Percentiles rank a stretch among this genome's conserved stretches.
phyloP scores from a whole-genome alignment of 1,140 invertebrate species.

The Vanessa tameamea region DNA sequence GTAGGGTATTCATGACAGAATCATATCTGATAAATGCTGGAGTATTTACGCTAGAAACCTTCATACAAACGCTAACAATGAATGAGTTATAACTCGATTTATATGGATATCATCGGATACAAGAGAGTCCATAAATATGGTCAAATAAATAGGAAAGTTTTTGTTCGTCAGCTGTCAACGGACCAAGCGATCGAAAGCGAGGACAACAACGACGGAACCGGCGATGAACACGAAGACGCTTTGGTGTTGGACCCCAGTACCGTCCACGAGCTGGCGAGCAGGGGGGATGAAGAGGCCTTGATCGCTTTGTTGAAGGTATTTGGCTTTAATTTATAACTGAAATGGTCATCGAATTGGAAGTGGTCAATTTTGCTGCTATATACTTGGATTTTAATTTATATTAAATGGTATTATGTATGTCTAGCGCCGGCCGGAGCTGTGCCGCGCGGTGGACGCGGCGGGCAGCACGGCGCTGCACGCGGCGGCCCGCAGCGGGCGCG shows the following conservation, averaged over 20 bases:
- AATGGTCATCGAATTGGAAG: too few relatives aligned
- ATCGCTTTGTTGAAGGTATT: conserved; percentile 64
- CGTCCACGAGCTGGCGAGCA: conserved; percentile 60
- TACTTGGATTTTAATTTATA: too few relatives aligned
- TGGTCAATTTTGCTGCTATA: too few relatives aligned
- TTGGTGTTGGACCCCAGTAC: conserved; percentile 52
- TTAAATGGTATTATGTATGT: neutral
- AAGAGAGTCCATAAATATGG: too few relatives aligned
- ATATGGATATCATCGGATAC: too few relatives aligned
- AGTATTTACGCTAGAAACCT: too few relatives aligned
- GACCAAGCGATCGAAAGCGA: conserved; percentile 53
- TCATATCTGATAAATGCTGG: too few relatives aligned
- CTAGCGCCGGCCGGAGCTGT: conserved; percentile 57
- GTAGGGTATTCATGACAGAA: too few relatives aligned
- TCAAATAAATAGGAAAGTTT: neutral
- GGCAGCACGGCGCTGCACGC: conserved; percentile 92
- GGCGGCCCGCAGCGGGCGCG: conserved; percentile 90
- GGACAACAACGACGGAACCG: conserved; percentile 47
- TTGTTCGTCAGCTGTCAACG: conserved; percentile 44
- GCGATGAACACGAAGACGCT: conserved; percentile 56
- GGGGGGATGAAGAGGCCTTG: conserved; percentile 66
- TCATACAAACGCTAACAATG: too few relatives aligned
- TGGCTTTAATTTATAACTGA: too few relatives aligned
- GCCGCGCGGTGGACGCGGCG: conserved; percentile 83
- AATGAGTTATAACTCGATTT: too few relatives aligned